Base-by-base conservation (phyloP, 2,888 invertebrate species). In the Phlogophora meticulosa region DNA sequence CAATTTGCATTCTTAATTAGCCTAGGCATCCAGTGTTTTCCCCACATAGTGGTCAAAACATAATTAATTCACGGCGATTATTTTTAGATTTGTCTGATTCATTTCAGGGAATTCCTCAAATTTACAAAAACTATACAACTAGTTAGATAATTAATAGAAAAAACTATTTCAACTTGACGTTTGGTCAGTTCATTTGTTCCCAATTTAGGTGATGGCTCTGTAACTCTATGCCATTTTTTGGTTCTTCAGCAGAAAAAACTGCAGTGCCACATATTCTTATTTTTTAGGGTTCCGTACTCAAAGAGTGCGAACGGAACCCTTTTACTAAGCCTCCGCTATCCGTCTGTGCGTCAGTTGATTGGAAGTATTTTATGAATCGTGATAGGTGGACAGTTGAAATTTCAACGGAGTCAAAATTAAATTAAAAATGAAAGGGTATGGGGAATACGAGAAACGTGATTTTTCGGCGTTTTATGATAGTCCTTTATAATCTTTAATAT, bases 191-290 rank as follows among this genome's bases (percentile, higher is more conserved):
- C 49, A 60, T 63, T 61, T 48, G 7, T 28, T 46, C n/a, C 52
- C 10, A 73, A 73, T 74, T 45, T 17, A 42, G 38, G 36, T 15
- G 13, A 49, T 43, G 34, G 42, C 40, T 66, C 45, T 43, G 42
- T 43, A 24, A 40, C 40, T 66, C 49, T 43, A 71, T 42, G 40
- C 15, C n/a, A 55, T 58, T 69, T 73, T 76, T 76, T 76, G n/a
- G 46, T 72, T 46, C 38, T n/a, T 2, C 1, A 36, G 7, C 13
- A 48, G 55, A 17, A 69, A 64, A 64, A 70, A 53, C 7, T 22
- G 9, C 9, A 0, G 34, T 59, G 38, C 43, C 17, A 43, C 49
- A 63, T 42, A 36, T 45, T 48, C 4, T 46, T 66, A 43, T 51
- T 59, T 66, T 76, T 66, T 59, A n/a, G n/a, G n/a, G n/a, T n/a